Base-by-base conservation (phyloP, 2,888 invertebrate genomes). In the Pachymerium ferrugineum region DNA sequence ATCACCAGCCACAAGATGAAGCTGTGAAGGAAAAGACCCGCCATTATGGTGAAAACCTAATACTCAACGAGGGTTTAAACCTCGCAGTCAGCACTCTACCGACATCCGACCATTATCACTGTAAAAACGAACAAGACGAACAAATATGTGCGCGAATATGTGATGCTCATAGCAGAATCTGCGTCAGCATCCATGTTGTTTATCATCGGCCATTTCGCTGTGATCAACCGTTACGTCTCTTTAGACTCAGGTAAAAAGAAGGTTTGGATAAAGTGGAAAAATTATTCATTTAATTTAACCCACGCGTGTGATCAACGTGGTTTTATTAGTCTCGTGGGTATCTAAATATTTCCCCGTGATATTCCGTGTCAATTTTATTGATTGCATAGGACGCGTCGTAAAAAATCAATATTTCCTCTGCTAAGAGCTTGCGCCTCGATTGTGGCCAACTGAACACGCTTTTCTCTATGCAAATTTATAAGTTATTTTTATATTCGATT, bases 101-200 rank as follows among this genome's bases (percentile, higher is more conserved):
- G n/a, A n/a, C n/a, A n/a, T n/a, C n/a, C n/a, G n/a, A n/a, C n/a
- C n/a, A n/a, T n/a, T n/a, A n/a, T n/a, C n/a, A n/a, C n/a, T n/a
- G n/a, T n/a, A n/a, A n/a, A n/a, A n/a, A n/a, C n/a, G n/a, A n/a
- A n/a, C n/a, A n/a, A n/a, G n/a, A n/a, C n/a, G n/a, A n/a, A n/a
- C n/a, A n/a, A n/a, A n/a, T n/a, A n/a, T n/a, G n/a, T n/a, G n/a
- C n/a, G n/a, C 1, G 38, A 25, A 22, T 8, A 3, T 25, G 54
- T 25, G 54, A 54, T 22, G 54, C 25, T 54, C 10, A 54, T 16
- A 47, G 54, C n/a, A 22, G 28, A 25, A 54, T 54, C 54, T 6
- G 54, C 54, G 25, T 54, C 14, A 28, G 54, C 54, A 25, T 54
- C 54, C 54, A 54, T 54, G 54, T 54, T 54, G 54, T 54, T 54